phyloP scores from a whole-genome alignment of 2,113 vertebrate genomes.

The Chunga burmeisteri region DNA sequence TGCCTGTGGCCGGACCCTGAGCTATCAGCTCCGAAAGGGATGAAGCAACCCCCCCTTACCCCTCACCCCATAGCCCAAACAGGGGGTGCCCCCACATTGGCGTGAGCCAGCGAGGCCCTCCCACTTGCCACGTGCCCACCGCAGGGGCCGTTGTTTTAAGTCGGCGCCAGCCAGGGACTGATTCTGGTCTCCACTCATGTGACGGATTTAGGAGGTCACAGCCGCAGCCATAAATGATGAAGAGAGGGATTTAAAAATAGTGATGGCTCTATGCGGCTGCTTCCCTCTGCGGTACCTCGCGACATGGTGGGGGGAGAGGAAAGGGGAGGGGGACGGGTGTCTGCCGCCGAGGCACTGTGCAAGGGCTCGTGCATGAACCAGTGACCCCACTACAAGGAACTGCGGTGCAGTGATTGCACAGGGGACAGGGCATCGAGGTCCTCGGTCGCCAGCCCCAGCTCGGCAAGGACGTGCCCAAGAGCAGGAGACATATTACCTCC shows the following conservation, averaged over 20 bases:
- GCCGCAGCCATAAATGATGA: background rate
- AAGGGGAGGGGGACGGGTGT: background rate
- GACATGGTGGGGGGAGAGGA: background rate
- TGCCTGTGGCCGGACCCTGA: background rate
- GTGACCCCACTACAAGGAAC: background rate
- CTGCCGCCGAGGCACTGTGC: background rate
- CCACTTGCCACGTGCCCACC: background rate
- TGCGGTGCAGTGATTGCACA: background rate
- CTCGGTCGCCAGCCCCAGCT: background rate
- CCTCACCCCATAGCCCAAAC: background rate
- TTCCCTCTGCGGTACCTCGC: background rate
- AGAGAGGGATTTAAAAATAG: background rate
- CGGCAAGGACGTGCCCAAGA: rapidly evolving
- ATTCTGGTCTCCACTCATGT: background rate
- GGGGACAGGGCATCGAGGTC: background rate
- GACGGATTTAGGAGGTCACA: background rate
- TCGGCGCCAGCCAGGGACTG: background rate
- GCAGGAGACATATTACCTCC: background rate
- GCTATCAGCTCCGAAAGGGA: background rate
- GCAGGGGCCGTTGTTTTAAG: background rate
- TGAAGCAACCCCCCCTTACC: background rate
- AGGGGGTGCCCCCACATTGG: background rate
- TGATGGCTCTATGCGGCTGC: background rate
- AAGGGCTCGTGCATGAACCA: background rate
- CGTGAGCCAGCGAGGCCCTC: background rate